Conservation (phyloP, 2,888 invertebrate genomes). For the Pammene fasciana region DNA sequence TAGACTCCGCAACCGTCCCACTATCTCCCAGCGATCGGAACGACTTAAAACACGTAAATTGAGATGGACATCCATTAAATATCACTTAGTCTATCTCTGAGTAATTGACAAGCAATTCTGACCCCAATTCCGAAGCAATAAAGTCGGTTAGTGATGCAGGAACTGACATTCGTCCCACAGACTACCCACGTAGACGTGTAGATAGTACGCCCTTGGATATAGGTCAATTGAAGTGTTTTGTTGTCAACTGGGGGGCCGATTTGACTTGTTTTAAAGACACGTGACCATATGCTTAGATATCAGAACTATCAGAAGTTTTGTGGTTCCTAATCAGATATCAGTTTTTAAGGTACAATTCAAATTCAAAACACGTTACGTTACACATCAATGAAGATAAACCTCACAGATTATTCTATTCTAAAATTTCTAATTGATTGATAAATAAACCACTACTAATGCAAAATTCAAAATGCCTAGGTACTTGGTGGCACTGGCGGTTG, state of each 20-base stretch:
- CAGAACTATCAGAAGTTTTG: no score
- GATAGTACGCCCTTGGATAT: slow-evolving; percentile 15
- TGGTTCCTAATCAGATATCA: no score
- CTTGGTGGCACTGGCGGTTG: no score
- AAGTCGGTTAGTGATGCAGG: not conserved
- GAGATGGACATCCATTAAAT: slow-evolving; percentile 14
- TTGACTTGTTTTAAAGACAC: not conserved
- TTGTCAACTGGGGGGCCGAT: slow-evolving; percentile 2
- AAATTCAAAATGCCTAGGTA: no score
- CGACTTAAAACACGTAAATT: slow-evolving; percentile 1
- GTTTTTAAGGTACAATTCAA: no score
- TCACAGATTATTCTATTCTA: no score
- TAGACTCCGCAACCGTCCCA: slow-evolving; percentile 1
- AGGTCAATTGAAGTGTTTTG: slow-evolving; percentile 12
- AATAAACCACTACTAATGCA: no score
- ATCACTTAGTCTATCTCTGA: slow-evolving; percentile 10
- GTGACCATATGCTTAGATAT: not conserved
- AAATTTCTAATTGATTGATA: no score
- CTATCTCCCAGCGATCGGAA: not conserved
- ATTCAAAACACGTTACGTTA: no score
- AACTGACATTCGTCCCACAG: slow-evolving; percentile 8
- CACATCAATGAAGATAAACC: no score
- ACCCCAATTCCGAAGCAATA: not conserved
- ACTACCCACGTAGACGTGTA: slow-evolving; percentile 4
- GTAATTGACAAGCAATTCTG: not conserved